A percentile compares a stretch with the other conserved stretches of the same genome.
Conservation (phyloP, 2,888 invertebrate genomes). For the Rotaria macrura region DNA sequence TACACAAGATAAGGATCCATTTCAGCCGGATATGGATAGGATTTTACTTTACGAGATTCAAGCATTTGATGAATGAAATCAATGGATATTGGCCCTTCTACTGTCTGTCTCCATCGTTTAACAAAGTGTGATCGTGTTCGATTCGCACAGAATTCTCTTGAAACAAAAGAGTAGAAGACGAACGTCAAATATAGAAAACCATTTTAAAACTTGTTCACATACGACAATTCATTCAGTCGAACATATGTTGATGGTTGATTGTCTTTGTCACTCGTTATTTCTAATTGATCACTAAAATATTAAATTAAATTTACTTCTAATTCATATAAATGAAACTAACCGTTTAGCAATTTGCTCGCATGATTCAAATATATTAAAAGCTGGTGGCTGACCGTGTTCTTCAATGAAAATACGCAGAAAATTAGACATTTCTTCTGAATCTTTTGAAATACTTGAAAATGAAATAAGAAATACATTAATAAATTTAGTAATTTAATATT, state of each 20-base stretch:
- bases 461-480: neutral
- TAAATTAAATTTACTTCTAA: no score
- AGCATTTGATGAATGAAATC: slow-evolving; percentile 19
- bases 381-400: neutral
- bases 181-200: neutral
- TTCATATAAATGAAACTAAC: no score
- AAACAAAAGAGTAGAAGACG: neutral
- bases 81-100: neutral
- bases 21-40: neutral
- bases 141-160: neutral
- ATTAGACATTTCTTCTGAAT: slow-evolving; percentile 1
- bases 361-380: slow-evolving; percentile 15
- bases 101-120: neutral
- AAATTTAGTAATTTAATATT: neutral
- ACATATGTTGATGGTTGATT: neutral
- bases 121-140: neutral
- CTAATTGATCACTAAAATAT: neutral
- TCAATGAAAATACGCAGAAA: neutral
- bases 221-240: neutral
- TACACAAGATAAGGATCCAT: slow-evolving; percentile 18
- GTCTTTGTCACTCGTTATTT: neutral
- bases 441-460: neutral
- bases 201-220: neutral
- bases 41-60: slow-evolving; percentile 14
- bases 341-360: neutral